Evolutionary conservation across 2,888 invertebrate species (phyloP), one percentile per base, ranked within the genome.

Genomic region (Nesidiocoris tenuis): DNA sequence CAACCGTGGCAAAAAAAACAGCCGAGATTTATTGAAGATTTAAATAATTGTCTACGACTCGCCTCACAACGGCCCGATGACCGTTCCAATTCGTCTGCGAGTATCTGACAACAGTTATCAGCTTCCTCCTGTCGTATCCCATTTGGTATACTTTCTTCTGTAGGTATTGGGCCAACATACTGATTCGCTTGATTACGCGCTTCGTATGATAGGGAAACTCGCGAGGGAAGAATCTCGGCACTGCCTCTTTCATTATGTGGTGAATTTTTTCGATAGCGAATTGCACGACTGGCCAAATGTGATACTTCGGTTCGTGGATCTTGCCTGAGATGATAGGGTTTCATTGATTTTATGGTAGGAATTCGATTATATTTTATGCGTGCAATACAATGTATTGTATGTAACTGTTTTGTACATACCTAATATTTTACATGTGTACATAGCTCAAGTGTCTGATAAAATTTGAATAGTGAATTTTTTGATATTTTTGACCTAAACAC

Each of bases 91-190:
- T 39, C 16, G 23, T 74, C 57, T 74, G 56, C 5, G 64, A 65
- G 25, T 57, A 66, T 25, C 74, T 23, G 17, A 64, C 74, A 1
- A 74, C 23, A 1, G 65, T 66, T 9, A 74, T 57, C 18, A 74
- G 23, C 22, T 74, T 74, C 65, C 74, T 64, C 16, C 74, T 21
- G 65, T 74, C 74, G 65, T 74, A 61, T 9, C 74, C 65, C 57
- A 74, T 65, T 19, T 74, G 74, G 22, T 18, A 74, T 25, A 65
- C 74, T n/a, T 64, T 74, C 25, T 56, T 23, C 56, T 65, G 65
- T 7, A 74, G 9, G 18, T 74, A 74, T 22, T 64, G 56, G 2
- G 65, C 25, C 56, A 66, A 55, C 74, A 74, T 22, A 56, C 21
- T 54, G 17, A 65, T 16, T 9, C 59, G 24, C 22, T 61, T 66